Percentiles rank a stretch among this genome's conserved stretches.
These are phyloP conservation scores for Takifugu rubripes DNA, from an alignment of 2,797 vertebrate species.

Conservation along the genomic window DNA sequence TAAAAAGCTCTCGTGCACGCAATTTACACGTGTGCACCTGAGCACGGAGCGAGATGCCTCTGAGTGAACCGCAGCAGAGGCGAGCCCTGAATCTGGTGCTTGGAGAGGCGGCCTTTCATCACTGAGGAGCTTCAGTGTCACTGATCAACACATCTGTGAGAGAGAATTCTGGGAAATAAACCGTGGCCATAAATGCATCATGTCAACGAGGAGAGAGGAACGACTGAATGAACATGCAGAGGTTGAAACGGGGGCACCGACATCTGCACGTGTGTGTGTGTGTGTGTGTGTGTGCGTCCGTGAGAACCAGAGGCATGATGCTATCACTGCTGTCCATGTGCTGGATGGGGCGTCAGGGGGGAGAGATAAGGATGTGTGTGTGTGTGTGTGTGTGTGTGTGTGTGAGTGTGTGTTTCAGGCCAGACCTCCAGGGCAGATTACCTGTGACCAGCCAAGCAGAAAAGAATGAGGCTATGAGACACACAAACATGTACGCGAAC, in stretches of 20 bases:
- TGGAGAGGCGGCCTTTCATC: slow-evolving; percentile 43
- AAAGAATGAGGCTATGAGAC: slow-evolving; percentile 25
- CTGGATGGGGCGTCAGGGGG: slow-evolving; percentile 36
- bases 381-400: slow-evolving; percentile 20
- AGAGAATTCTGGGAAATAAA: slow-evolving; percentile 2
- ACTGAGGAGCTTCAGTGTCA: slow-evolving; percentile 24
- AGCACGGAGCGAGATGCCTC: slow-evolving; percentile 20
- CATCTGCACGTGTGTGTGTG: too few species aligned
- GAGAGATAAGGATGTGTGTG: slow-evolving; percentile 54
- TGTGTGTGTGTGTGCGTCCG: slow-evolving; percentile 13
- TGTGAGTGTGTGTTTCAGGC: slow-evolving; percentile 27
- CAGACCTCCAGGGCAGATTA: slow-evolving; percentile 54
- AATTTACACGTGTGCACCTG: background rate
- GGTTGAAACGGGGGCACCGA: too few species aligned
- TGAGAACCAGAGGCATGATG: slow-evolving; percentile 54
- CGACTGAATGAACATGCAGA: too few species aligned
- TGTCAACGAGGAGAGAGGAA: background rate
- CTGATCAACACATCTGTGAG: slow-evolving; percentile 2
- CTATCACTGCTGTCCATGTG: slow-evolving; percentile 59
- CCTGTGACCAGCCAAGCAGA: slow-evolving; percentile 44
- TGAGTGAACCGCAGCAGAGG: slow-evolving; percentile 36
- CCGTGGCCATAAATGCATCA: background rate
- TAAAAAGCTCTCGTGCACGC: slow-evolving; percentile 7
- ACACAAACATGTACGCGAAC: slow-evolving; percentile 7
- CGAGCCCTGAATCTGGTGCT: slow-evolving; percentile 44